phyloP scores from a whole-genome alignment of 2,113 vertebrate genomes.

The Elephantulus edwardii region DNA sequence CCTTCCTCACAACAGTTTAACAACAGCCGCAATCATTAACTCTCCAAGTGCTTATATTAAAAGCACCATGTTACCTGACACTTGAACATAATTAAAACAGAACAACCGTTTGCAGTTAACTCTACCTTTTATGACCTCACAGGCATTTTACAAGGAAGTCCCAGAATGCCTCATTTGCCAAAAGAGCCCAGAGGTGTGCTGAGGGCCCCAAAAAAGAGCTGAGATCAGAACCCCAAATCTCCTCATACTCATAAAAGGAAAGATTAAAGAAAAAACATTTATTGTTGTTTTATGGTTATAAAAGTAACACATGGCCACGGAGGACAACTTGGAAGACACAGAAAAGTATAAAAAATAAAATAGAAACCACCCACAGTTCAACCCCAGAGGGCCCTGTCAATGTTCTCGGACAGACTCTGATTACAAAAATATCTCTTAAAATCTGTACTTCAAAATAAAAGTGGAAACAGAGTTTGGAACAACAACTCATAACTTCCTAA shows the following conservation, averaged over 20 bases:
- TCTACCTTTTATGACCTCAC: slow-evolving; percentile 48
- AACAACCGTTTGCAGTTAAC: slow-evolving; percentile 12
- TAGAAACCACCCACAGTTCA: not conserved
- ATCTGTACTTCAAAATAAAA: slow-evolving; percentile 46
- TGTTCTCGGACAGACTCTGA: not conserved
- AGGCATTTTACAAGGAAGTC: slow-evolving; percentile 39
- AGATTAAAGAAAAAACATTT: slow-evolving; percentile 33
- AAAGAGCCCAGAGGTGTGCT: not conserved
- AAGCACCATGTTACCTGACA: slow-evolving; percentile 49
- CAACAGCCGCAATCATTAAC: not conserved
- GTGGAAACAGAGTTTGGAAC: not conserved
- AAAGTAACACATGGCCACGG: not conserved
- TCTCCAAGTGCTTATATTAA: not conserved
- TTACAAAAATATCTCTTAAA: not conserved
- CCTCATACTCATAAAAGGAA: slow-evolving; percentile 21
- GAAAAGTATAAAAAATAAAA: not conserved
- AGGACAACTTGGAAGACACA: slow-evolving; percentile 31
- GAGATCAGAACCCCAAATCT: not conserved
- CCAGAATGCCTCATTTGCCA: slow-evolving; percentile 30
- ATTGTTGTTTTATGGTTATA: not conserved
- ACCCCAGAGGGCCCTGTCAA: not conserved
- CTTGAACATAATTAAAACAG: slow-evolving; percentile 42
- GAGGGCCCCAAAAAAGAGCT: not conserved
- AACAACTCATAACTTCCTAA: not conserved
- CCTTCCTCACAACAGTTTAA: not conserved